Evolutionary conservation across 2,797 vertebrate genomes (phyloP).

Genomic region (Xiphorhynchus erythropygius): DNA sequence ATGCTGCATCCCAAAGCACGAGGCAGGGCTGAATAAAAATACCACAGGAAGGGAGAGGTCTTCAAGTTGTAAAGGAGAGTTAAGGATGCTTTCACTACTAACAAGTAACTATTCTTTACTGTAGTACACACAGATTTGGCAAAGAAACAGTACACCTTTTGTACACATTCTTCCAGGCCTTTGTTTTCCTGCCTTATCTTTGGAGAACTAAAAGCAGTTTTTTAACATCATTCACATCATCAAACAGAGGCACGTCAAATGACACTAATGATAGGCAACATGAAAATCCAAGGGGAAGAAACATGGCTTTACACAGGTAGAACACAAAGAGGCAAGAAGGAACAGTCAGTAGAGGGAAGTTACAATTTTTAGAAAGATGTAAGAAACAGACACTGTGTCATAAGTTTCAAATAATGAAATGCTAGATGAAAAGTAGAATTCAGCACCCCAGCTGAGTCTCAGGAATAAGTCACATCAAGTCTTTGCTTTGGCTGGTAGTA

Average conservation of each 20-base stretch:
- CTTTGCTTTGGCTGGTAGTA: neutral
- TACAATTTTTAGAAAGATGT: neutral
- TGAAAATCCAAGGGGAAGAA: neutral
- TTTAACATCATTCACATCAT: neutral
- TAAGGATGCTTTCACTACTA: slow-evolving; percentile 60
- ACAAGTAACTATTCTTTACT: neutral
- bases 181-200: neutral
- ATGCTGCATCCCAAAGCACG: slow-evolving; percentile 88
- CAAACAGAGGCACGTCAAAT: neutral
- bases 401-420: neutral
- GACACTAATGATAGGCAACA: neutral
- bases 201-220: neutral
- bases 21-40: slow-evolving; percentile 94
- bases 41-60: slow-evolving; percentile 94
- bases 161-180: neutral
- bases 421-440: neutral
- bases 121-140: neutral
- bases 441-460: neutral
- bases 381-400: neutral
- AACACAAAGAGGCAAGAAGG: neutral
- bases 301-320: neutral
- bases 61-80: slow-evolving; percentile 65
- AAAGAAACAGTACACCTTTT: neutral
- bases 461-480: neutral
- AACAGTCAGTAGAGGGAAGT: neutral